These are phyloP conservation scores for Neuroscelio doddi DNA, from an alignment of 2,888 invertebrate species.

Conservation along the genomic window DNA sequence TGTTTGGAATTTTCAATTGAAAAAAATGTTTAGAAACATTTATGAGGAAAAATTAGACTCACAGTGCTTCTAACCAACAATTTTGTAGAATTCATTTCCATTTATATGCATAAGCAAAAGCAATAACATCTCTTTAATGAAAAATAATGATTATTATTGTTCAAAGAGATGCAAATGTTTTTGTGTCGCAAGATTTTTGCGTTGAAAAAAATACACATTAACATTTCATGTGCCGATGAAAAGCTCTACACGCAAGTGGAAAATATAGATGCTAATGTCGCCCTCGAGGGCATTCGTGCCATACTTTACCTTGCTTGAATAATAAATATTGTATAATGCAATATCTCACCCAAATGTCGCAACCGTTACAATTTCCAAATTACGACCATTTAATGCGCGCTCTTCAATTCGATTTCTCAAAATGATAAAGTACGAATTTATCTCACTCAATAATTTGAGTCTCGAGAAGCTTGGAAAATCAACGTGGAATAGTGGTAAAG, in stretches of 20 bases:
- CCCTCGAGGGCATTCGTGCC: conserved; percentile 33
- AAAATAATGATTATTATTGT: no score
- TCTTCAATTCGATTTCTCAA: conserved; percentile 45
- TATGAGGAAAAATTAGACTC: background rate
- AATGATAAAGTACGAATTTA: conserved; percentile 23
- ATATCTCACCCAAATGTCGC: no score
- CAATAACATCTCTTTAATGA: background rate
- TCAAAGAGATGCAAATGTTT: no score
- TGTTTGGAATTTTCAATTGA: background rate
- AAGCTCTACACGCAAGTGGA: conserved; percentile 3
- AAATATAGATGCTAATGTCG: conserved; percentile 26
- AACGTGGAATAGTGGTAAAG: conserved; percentile 32
- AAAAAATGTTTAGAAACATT: background rate
- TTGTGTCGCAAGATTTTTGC: no score
- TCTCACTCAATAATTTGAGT: conserved; percentile 11
- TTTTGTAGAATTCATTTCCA: background rate
- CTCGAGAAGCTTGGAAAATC: conserved; percentile 41
- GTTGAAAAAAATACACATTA: no score
- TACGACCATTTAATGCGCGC: no score
- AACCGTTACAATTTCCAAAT: no score
- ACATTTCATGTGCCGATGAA: conserved; percentile 32
- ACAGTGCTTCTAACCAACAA: no score
- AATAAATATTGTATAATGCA: conserved; percentile 38
- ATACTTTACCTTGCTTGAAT: conserved; percentile 16
- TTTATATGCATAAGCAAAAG: background rate